Evolutionary conservation across 2,797 vertebrate species (phyloP).

Genomic region (Tinamus major): DNA sequence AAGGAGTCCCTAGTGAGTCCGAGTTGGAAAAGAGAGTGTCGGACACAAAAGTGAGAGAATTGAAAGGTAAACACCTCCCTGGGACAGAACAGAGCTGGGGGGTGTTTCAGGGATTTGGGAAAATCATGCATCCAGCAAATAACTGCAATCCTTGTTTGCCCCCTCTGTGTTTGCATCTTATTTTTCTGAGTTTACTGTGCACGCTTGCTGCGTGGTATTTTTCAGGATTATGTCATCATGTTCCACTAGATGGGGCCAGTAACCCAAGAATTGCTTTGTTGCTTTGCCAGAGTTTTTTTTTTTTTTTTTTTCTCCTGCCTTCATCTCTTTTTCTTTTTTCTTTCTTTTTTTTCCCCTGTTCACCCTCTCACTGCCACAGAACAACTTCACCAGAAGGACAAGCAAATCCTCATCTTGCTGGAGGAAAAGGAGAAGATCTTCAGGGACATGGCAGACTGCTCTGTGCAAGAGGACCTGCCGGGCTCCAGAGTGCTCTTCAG

Average conservation of each 20-base stretch:
- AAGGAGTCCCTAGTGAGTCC: constrained; percentile 95
- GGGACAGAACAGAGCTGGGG: not conserved
- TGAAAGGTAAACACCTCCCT: constrained; percentile 87
- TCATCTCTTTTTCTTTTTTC: not conserved
- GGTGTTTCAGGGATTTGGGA: too few species aligned
- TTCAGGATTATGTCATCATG: not conserved
- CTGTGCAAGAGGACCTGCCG: constrained; percentile 81
- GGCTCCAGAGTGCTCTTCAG: constrained; percentile 87
- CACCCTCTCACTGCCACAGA: constrained; percentile 77
- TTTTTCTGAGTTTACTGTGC: not conserved
- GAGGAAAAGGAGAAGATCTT: constrained; percentile 95
- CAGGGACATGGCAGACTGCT: constrained; percentile 88
- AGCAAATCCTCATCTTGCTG: constrained; percentile 90
- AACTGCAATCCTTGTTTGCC: not conserved
- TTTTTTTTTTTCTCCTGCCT: not conserved
- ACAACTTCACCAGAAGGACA: constrained; percentile 92
- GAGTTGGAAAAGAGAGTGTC: constrained; percentile 93
- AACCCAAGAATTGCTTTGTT: not conserved
- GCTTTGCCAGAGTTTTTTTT: not conserved
- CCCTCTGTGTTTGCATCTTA: not conserved
- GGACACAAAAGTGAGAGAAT: constrained; percentile 90
- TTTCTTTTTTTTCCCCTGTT: not conserved
- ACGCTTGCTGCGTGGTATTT: not conserved
- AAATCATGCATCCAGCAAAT: not conserved
- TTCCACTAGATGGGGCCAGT: constrained; percentile 70